Evolutionary conservation across 2,113 vertebrate species (phyloP).

Genomic region (Bagarius yarrelli): DNA sequence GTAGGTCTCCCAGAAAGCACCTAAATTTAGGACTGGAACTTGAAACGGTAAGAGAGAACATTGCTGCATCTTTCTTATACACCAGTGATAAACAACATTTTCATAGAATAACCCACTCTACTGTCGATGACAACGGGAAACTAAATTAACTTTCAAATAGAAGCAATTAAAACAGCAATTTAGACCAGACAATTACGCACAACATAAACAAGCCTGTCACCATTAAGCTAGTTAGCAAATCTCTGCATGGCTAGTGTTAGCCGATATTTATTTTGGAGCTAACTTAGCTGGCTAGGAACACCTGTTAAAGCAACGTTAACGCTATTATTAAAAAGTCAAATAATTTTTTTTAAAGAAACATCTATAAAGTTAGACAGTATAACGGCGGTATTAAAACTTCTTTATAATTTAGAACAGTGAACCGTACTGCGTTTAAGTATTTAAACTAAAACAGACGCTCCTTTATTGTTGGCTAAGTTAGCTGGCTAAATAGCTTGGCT

Average conservation of each 20-base stretch:
- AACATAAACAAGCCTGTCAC: constrained; percentile 12
- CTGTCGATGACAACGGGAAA: neutral
- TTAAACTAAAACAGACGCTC: constrained; percentile 56
- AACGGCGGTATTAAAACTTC: too few relatives aligned
- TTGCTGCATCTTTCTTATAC: neutral
- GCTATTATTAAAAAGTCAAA: too few relatives aligned
- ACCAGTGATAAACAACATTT: neutral
- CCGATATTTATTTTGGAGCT: constrained; percentile 29
- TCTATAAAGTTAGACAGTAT: neutral
- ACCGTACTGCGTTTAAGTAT: constrained; percentile 37
- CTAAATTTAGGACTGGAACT: neutral
- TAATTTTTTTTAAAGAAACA: neutral
- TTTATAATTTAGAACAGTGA: neutral
- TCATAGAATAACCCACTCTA: neutral
- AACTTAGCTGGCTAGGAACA: constrained; percentile 24
- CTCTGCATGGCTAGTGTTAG: constrained; percentile 45
- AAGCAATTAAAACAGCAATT: neutral
- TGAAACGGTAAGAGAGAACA: neutral
- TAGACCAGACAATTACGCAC: neutral
- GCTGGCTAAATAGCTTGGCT: constrained; percentile 74
- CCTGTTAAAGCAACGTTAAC: neutral
- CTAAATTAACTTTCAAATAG: neutral
- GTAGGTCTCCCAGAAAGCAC: neutral
- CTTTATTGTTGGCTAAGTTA: constrained; percentile 64
- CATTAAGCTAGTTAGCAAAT: constrained; percentile 49